Percentiles rank a stretch among this genome's conserved stretches.
These are phyloP conservation scores for Meta bourneti DNA, from an alignment of 2,888 invertebrate species.

Conservation along the genomic window DNA sequence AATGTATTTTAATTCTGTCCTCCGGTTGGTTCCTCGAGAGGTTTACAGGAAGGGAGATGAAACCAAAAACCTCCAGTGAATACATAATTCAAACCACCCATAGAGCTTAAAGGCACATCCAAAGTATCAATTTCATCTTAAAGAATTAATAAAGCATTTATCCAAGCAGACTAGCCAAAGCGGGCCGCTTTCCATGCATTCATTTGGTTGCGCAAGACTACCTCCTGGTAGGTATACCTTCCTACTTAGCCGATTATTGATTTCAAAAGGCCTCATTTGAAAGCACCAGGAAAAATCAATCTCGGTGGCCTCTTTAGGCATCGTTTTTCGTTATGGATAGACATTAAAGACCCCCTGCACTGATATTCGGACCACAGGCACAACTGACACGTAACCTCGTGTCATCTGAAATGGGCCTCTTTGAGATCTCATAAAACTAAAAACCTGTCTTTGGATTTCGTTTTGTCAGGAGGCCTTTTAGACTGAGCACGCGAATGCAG, in stretches of 20 bases:
- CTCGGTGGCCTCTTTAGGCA: neutral
- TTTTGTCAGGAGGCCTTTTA: neutral
- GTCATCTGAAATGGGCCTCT: neutral
- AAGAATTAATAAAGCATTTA: neutral
- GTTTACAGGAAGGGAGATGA: too few species aligned
- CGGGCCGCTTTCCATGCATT: neutral
- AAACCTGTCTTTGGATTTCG: neutral
- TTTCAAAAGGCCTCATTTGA: constrained; percentile 2
- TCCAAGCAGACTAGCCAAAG: neutral
- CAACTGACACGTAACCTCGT: too few species aligned
- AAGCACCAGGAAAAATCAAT: neutral
- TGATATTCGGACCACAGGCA: neutral
- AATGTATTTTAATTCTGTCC: too few species aligned
- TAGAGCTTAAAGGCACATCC: neutral
- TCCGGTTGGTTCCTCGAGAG: too few species aligned
- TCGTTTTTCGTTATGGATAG: neutral
- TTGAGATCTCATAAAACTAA: neutral
- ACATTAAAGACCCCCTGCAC: neutral
- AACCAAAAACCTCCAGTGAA: too few species aligned
- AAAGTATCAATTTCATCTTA: neutral
- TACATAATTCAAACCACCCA: too few species aligned
- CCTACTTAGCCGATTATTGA: neutral
- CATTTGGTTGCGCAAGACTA: neutral
- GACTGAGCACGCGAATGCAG: neutral
- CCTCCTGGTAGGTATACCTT: neutral